Percentiles rank a stretch among this genome's conserved stretches.
Evolutionary conservation across 2,888 invertebrate species (phyloP).

Genomic region (Eurois occulta): DNA sequence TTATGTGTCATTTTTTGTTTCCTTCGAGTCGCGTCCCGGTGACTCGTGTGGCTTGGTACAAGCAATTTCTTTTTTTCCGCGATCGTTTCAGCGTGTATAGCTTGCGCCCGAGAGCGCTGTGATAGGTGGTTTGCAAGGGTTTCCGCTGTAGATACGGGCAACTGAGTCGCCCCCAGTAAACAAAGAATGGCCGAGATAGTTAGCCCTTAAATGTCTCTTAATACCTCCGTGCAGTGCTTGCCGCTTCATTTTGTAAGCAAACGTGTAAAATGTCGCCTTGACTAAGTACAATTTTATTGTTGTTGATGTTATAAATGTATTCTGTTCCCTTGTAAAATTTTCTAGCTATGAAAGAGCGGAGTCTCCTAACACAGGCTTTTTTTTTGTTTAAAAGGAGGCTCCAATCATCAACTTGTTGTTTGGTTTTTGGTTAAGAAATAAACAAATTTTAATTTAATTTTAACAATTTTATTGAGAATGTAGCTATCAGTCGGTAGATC

Average conservation of each 20-base stretch:
- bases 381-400: no score
- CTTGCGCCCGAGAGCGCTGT: not conserved
- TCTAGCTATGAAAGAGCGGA: no score
- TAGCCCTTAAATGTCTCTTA: not conserved
- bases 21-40: not conserved
- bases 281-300: not conserved
- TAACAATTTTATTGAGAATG: no score
- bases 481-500: conserved; percentile 4
- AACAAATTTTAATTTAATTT: no score
- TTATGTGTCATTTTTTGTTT: not conserved
- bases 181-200: not conserved
- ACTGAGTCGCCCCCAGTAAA: not conserved
- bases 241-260: not conserved
- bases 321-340: no score
- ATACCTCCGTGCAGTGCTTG: not conserved
- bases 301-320: no score
- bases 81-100: not conserved
- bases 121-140: not conserved
- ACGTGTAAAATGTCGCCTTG: not conserved
- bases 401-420: no score
- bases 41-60: not conserved
- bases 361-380: no score
- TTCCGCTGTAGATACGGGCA: not conserved
- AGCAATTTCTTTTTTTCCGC: not conserved
- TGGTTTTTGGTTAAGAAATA: no score